These are phyloP conservation scores for Lagodon rhomboides DNA, from an alignment of 2,797 vertebrate species.

Conservation along the genomic window DNA sequence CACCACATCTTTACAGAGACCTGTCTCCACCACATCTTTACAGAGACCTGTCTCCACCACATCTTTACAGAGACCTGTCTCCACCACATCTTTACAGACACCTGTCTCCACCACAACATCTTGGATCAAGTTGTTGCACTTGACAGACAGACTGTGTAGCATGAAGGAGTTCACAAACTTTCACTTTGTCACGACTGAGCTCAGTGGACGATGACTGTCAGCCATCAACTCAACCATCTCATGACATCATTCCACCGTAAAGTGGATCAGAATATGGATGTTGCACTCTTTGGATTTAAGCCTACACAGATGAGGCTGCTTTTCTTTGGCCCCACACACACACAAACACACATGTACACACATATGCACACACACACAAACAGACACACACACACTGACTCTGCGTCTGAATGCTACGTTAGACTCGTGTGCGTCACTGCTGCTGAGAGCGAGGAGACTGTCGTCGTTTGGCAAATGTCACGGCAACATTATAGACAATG, in stretches of 20 bases:
- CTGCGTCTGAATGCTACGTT: slow-evolving; percentile 12
- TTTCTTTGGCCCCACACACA: background rate
- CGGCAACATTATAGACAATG: slow-evolving; percentile 64
- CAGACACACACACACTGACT: background rate
- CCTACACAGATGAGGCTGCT: background rate
- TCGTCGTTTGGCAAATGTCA: slow-evolving; percentile 54
- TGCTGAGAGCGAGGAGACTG: slow-evolving; percentile 33
- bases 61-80: too few relatives aligned
- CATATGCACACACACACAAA: background rate
- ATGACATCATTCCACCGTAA: background rate
- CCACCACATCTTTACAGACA: too few relatives aligned
- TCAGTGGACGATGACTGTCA: too few relatives aligned
- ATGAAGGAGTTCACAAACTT: too few relatives aligned
- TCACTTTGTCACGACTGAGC: too few relatives aligned
- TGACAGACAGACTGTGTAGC: too few relatives aligned
- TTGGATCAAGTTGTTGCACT: too few relatives aligned
- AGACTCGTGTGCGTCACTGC: slow-evolving; percentile 45
- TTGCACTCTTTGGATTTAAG: background rate
- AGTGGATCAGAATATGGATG: background rate
- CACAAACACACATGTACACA: background rate
- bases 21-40: too few relatives aligned
- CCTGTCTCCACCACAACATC: too few relatives aligned
- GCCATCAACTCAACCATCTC: background rate
- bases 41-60: too few relatives aligned
- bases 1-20: too few relatives aligned